Evolutionary conservation across 1,140 invertebrate genomes (phyloP).

Genomic region (Tenebrio molitor): DNA sequence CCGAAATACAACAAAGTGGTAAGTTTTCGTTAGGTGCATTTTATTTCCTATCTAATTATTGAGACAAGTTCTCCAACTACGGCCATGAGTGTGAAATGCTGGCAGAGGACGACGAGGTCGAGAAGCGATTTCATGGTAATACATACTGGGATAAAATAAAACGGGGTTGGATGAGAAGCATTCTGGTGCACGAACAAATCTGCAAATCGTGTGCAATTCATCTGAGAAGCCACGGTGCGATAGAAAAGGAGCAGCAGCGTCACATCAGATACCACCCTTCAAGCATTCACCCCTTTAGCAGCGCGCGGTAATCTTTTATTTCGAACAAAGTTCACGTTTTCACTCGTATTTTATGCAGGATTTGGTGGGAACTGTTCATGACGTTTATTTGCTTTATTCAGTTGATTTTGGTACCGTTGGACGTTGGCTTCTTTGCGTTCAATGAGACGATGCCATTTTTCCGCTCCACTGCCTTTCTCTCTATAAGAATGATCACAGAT

Average conservation of each 20-base stretch:
- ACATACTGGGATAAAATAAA: slow-evolving; percentile 46
- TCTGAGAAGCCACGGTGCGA: slow-evolving; percentile 60
- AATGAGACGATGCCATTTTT: slow-evolving; percentile 42
- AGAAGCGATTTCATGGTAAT: slow-evolving; percentile 44
- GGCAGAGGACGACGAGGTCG: slow-evolving; percentile 52
- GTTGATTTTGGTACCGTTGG: slow-evolving; percentile 54
- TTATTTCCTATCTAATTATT: not conserved
- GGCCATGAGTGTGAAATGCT: slow-evolving; percentile 59
- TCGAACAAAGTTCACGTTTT: slow-evolving; percentile 14
- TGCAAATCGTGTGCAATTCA: slow-evolving; percentile 58
- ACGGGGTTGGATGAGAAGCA: slow-evolving; percentile 46
- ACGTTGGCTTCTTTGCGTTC: slow-evolving; percentile 52
- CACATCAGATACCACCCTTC: slow-evolving; percentile 55
- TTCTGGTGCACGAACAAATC: slow-evolving; percentile 57
- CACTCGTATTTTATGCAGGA: slow-evolving; percentile 48
- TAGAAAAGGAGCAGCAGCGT: slow-evolving; percentile 57
- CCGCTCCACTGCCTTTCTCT: slow-evolving; percentile 5
- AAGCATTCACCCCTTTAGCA: slow-evolving; percentile 61
- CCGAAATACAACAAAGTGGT: slow-evolving; percentile 26
- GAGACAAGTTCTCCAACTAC: slow-evolving; percentile 55
- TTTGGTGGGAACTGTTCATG: slow-evolving; percentile 57
- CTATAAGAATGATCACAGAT: slow-evolving; percentile 42
- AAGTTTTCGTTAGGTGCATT: not conserved
- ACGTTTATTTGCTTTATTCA: slow-evolving; percentile 51
- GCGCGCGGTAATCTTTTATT: slow-evolving; percentile 51